Base-by-base conservation (phyloP, 2,888 invertebrate genomes). In the Sycophila texana region DNA sequence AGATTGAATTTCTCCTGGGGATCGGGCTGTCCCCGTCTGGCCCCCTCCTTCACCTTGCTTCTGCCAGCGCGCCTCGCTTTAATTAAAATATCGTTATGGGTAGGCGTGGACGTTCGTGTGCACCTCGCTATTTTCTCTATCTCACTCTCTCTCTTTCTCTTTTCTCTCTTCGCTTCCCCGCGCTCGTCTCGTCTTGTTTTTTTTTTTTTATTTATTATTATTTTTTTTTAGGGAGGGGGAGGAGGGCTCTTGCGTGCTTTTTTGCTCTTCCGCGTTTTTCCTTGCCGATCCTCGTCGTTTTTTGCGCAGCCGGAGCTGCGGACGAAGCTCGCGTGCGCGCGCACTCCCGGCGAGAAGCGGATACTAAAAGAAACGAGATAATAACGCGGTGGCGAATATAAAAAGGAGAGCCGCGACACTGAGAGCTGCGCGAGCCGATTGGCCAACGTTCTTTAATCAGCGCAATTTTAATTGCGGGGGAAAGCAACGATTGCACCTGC, bases 71-170 rank as follows among this genome's bases (percentile, higher is more conserved):
- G 87, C 87, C 86, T 86, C 86, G 88, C 87, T 89, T 90, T 90
- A 90, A 90, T 90, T 90, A 90, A 90, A 90, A 90, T 90, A 90
- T 90, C 90, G 89, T 90, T 90, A 90, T 89, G 88, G 89, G 90
- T 90, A 89, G 90, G 90, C 90, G 90, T 89, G 89, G 88, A 88
- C 87, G 78, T 82, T 87, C 86, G 84, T 84, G 86, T 86, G 74
- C 86, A 86, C 88, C 85, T 85, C 85, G 85, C 83, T 83, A 84
- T 86, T 84, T 84, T 78, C 79, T 78, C 82, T 82, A 77, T 68
- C 79, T 74, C 73, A 75, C 68, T 75, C 77, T 74, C 77, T 74
- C 71, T 74, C 77, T 72, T 53, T 68, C 68, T 76, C 70, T 58
- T 72, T 63, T 53, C 26, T 72, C 18, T 18, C 20, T 18, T 14